phyloP scores from a whole-genome alignment of 2,113 vertebrate genomes.

The Callocephalon fimbriatum region DNA sequence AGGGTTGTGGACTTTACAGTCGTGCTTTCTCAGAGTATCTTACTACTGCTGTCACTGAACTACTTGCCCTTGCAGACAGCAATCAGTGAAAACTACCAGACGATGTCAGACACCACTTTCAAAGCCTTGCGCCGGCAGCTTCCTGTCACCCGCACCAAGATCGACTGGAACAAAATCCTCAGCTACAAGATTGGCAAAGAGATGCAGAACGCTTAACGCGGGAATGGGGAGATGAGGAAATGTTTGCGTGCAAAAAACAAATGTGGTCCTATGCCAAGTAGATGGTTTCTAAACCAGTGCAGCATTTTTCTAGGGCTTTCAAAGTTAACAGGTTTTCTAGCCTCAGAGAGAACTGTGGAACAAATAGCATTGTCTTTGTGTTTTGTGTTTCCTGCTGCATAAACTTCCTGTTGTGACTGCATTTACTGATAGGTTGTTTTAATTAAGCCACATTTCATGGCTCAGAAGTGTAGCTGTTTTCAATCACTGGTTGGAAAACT shows the following conservation, averaged over 20 bases:
- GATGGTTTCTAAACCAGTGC: constrained; percentile 77
- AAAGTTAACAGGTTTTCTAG: constrained; percentile 79
- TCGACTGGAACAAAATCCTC: constrained; percentile 99
- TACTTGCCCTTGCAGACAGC: constrained; percentile 81
- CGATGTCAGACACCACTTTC: constrained; percentile 97
- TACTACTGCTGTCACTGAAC: not conserved
- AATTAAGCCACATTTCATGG: constrained; percentile 51
- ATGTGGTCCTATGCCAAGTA: constrained; percentile 76
- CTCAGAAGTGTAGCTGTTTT: constrained; percentile 19
- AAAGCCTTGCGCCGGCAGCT: constrained; percentile 95
- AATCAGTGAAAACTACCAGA: constrained; percentile 95
- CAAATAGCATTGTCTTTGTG: constrained; percentile 71
- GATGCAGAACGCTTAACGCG: constrained; percentile 89
- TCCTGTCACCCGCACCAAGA: constrained; percentile 96
- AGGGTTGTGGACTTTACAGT: not conserved
- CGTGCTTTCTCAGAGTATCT: not conserved
- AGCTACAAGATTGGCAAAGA: constrained; percentile 99
- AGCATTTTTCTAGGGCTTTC: constrained; percentile 81
- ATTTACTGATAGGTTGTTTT: constrained; percentile 55
- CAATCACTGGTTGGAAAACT: constrained; percentile 70
- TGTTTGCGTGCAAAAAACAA: constrained; percentile 55
- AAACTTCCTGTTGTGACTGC: constrained; percentile 66
- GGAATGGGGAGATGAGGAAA: constrained; percentile 24
- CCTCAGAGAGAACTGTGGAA: constrained; percentile 71
- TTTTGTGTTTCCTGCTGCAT: constrained; percentile 70